Conservation (phyloP, 2,888 invertebrate species). For the Malthinus seriepunctatus region DNA sequence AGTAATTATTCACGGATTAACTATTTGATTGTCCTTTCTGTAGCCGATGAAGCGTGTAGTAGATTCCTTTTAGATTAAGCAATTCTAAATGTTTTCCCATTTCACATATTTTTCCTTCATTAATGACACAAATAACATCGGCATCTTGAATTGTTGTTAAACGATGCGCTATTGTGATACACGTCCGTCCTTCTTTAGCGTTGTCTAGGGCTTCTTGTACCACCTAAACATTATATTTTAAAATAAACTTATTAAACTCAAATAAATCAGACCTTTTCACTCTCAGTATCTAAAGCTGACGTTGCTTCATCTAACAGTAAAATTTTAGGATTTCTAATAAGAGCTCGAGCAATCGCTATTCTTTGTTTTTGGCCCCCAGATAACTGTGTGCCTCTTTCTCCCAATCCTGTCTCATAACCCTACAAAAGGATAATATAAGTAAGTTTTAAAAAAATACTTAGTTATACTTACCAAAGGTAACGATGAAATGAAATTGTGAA, state of each 20-base stretch:
- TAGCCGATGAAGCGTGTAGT: constrained; percentile 61
- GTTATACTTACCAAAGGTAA: constrained; percentile 72
- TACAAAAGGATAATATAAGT: constrained; percentile 41
- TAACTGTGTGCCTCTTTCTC: constrained; percentile 75
- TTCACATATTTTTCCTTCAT: constrained; percentile 71
- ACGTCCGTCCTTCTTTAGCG: constrained; percentile 80
- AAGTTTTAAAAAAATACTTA: background rate
- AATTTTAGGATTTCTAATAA: constrained; percentile 78
- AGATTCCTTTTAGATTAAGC: constrained; percentile 63
- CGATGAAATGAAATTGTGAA: constrained; percentile 79
- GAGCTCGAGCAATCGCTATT: constrained; percentile 84
- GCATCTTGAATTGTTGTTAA: constrained; percentile 83
- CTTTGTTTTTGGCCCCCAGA: constrained; percentile 86
- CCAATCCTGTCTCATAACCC: constrained; percentile 81
- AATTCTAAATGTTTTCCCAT: constrained; percentile 72
- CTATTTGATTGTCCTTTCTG: constrained; percentile 37
- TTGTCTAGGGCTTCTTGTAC: constrained; percentile 87
- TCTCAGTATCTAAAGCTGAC: constrained; percentile 82
- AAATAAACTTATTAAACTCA: background rate
- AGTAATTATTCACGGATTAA: background rate
- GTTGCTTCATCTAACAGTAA: constrained; percentile 83
- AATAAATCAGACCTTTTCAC: constrained; percentile 65
- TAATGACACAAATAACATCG: constrained; percentile 74
- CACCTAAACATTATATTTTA: constrained; percentile 56
- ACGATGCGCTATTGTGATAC: constrained; percentile 85